Base-by-base conservation (phyloP, 2,797 vertebrate species). In the Tadarida brasiliensis region DNA sequence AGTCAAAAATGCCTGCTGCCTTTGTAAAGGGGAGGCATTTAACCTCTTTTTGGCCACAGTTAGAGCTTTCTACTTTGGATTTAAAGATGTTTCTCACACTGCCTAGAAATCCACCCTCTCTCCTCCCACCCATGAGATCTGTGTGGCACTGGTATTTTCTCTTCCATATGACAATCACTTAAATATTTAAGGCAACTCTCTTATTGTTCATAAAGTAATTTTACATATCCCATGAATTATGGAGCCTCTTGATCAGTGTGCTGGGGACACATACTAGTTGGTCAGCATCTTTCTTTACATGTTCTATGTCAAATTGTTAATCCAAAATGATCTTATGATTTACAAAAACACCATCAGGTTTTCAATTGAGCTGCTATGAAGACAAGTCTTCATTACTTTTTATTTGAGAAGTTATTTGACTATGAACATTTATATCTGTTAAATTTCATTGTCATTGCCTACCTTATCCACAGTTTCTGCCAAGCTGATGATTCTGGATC, bases 381-480 rank as follows among this genome's bases (percentile, higher is more conserved):
- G 35, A 11, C 39, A 90, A 59, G 35, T 7, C 44, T 80, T 91
- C 54, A 49, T 22, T 63, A 24, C 26, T 67, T 90, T 92, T 61
- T 22, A 65, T 10, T 59, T 63, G 14, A 92, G 57, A 97, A 94
- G 28, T 4, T n/a, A 47, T 70, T 95, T 59, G 11, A 96, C 88
- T 59, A 35, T 49, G 57, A 90, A 57, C 33, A 90, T 49, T 89
- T 56, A 9, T 26, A 63, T 44, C 11, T 84, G 39, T 59, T 71
- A 44, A 47, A 33, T 20, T 77, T 59, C 20, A 56, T 16, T 82
- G 65, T 65, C 76, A 73, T 33, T 9, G 1, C 49, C 19, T 87
- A 61, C 44, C 35, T 67, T 65, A 44, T 59, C 11, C 51, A n/a
- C 2, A 28, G 14, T n/a, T 61, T 14, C 3, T 71, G 11, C 8